These are phyloP conservation scores for Stegophylla sp. DNA, from an alignment of 2,888 invertebrate species.

Conservation along the genomic window DNA sequence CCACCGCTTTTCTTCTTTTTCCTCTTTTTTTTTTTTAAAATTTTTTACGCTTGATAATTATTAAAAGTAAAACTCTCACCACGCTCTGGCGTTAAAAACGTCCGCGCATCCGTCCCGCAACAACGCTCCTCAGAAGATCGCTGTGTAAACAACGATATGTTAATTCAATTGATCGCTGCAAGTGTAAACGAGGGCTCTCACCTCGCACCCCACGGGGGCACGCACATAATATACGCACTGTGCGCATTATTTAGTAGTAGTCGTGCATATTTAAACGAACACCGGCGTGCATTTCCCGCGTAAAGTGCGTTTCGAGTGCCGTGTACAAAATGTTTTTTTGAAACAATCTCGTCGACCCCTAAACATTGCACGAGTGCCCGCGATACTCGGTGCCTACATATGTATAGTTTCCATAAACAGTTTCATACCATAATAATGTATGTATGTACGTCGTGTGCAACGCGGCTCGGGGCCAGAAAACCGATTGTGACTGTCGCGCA, in stretches of 20 bases:
- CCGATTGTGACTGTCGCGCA: too few relatives aligned
- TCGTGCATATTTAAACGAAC: conserved; percentile 47
- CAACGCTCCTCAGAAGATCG: conserved; percentile 11
- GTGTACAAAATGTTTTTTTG: conserved; percentile 23
- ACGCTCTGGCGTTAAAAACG: too few relatives aligned
- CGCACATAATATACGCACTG: background rate
- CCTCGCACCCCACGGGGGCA: background rate
- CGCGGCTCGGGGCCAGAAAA: too few relatives aligned
- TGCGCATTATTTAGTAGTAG: too few relatives aligned
- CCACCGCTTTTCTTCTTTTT: too few relatives aligned
- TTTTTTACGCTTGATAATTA: too few relatives aligned
- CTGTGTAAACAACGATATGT: conserved; percentile 42
- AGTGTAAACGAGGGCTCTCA: conserved; percentile 37
- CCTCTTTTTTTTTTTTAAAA: too few relatives aligned
- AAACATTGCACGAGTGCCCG: conserved; percentile 21
- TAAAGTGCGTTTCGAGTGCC: conserved; percentile 42
- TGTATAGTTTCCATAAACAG: background rate
- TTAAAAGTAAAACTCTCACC: too few relatives aligned
- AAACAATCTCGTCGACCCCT: conserved; percentile 43
- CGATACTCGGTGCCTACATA: background rate
- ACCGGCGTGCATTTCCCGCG: conserved; percentile 13
- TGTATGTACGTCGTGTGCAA: too few relatives aligned
- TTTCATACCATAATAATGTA: too few relatives aligned
- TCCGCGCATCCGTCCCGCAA: too few relatives aligned
- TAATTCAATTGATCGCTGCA: conserved; percentile 44